Percentiles rank a stretch among this genome's conserved stretches.
Conservation (phyloP, 2,888 invertebrate genomes). For the Mesopsocus fuscifrons region DNA sequence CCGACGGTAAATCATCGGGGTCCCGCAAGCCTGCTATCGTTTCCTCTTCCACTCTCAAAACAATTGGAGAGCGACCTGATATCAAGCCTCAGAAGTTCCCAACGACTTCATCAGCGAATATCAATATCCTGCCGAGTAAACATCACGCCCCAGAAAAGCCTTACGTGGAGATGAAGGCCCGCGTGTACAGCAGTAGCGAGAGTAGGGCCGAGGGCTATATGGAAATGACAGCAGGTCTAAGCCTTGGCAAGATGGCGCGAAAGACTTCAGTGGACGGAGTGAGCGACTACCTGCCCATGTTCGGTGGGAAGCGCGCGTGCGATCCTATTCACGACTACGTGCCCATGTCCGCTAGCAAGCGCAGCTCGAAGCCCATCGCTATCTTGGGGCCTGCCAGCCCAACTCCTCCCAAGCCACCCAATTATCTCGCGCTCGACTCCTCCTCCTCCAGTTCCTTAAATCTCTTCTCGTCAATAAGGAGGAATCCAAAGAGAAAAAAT, state of each 20-base stretch:
- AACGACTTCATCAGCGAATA: conserved; percentile 13
- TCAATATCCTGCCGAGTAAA: conserved; percentile 16
- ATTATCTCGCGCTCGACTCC: conserved; percentile 27
- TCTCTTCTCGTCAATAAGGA: conserved; percentile 25
- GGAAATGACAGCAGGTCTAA: conserved; percentile 37
- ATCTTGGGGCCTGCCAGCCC: conserved; percentile 29
- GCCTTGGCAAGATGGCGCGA: conserved; percentile 19
- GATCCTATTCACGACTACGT: conserved; percentile 5
- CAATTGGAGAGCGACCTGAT: neutral
- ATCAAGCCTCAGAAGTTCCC: conserved; percentile 4
- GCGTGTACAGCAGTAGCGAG: conserved; percentile 21
- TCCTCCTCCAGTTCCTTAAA: conserved; percentile 30
- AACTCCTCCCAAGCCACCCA: conserved; percentile 26
- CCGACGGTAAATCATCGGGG: neutral
- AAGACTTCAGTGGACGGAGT: conserved; percentile 24
- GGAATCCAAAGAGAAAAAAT: conserved; percentile 21
- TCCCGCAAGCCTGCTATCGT: neutral
- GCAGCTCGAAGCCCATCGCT: conserved; percentile 40
- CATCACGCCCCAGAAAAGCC: conserved; percentile 14
- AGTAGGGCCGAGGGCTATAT: conserved; percentile 36
- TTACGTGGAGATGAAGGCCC: conserved; percentile 27
- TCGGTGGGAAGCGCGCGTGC: too few species aligned
- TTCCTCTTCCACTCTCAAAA: neutral
- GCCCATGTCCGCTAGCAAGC: conserved; percentile 19
- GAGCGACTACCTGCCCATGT: conserved; percentile 34